Conservation (phyloP, 2,797 vertebrate species). For the Manis pentadactyla region DNA sequence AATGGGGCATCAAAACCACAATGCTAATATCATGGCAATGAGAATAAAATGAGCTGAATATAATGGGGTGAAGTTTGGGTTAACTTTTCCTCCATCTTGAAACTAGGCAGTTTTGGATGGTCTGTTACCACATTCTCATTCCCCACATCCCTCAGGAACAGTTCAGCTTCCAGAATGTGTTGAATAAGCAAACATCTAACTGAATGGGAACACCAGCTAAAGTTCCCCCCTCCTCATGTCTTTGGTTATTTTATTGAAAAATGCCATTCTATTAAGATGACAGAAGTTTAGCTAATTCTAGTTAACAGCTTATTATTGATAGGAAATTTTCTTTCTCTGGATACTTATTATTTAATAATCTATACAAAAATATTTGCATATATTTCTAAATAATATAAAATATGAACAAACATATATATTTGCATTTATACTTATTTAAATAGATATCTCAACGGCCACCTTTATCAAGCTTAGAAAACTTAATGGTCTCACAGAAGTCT, state of each 20-base stretch:
- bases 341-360: constrained; percentile 31
- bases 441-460: constrained; percentile 77
- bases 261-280: background rate
- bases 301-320: constrained; percentile 33
- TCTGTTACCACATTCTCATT: no score
- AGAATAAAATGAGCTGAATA: no score
- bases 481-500: constrained; percentile 83
- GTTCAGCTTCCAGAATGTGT: no score
- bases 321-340: background rate
- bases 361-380: background rate
- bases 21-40: no score
- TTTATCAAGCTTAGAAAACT: constrained; percentile 80
- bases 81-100: no score
- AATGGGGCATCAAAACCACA: no score
- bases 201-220: no score
- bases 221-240: no score
- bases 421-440: background rate
- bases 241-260: constrained; percentile 39
- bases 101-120: no score
- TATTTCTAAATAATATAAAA: background rate
- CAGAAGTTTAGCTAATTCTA: background rate
- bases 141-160: no score
- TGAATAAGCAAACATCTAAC: no score
- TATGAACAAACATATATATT: background rate
- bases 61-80: no score